Conservation (phyloP, 1,140 invertebrate species). For the Drosophila sechellia region DNA sequence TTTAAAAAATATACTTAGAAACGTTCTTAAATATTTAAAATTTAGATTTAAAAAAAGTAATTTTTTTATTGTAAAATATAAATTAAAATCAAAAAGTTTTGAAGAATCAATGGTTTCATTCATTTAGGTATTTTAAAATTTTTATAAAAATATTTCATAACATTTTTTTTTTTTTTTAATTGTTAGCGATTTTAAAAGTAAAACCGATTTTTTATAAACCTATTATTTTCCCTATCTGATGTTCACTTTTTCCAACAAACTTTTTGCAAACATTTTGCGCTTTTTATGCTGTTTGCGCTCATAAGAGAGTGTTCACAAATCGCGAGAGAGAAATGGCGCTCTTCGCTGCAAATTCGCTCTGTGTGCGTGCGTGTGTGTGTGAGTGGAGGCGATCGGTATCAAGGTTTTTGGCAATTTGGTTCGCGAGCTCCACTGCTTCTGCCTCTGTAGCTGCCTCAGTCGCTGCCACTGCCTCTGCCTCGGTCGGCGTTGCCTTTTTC, state of each 20-base stretch:
- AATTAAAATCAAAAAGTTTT: too few relatives aligned
- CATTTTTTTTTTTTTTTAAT: too few relatives aligned
- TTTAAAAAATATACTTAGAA: too few relatives aligned
- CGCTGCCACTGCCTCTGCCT: slow-evolving; percentile 27
- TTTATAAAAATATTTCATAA: too few relatives aligned
- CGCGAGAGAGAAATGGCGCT: slow-evolving; percentile 20
- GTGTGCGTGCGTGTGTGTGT: slow-evolving; percentile 32
- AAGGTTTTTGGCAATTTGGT: slow-evolving; percentile 85
- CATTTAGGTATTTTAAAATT: too few relatives aligned
- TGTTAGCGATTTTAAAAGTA: too few relatives aligned
- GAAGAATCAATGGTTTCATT: too few relatives aligned
- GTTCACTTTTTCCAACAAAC: slow-evolving; percentile 45
- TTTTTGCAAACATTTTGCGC: slow-evolving; percentile 48
- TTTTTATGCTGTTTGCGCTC: slow-evolving; percentile 34
- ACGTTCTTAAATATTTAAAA: too few relatives aligned
- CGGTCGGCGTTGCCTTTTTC: slow-evolving; percentile 66
- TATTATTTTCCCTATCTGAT: background rate
- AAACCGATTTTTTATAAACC: too few relatives aligned
- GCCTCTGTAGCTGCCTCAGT: slow-evolving; percentile 43
- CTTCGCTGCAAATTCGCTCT: slow-evolving; percentile 30
- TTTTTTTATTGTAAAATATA: too few relatives aligned
- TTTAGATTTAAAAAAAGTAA: too few relatives aligned
- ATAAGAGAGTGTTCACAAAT: background rate
- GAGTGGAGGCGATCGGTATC: slow-evolving; percentile 78
- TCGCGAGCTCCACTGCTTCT: slow-evolving; percentile 68